Evolutionary conservation across 35 echinoderm and acorn worm genomes (phyloP).

Genomic region (Patiria miniata): DNA sequence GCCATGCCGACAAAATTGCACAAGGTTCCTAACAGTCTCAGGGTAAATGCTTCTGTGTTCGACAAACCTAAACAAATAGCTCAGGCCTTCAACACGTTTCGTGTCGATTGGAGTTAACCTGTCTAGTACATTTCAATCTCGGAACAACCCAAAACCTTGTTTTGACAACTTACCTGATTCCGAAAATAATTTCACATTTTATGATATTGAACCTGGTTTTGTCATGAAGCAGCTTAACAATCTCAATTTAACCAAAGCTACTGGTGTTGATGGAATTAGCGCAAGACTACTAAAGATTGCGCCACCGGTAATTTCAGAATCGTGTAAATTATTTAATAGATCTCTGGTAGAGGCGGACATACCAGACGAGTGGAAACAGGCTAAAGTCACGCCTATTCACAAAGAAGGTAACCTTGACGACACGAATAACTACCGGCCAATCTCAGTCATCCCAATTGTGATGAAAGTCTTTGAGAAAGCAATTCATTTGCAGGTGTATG

Average conservation of each 20-base stretch:
- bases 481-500: constrained; percentile 39
- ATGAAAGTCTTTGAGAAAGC: constrained; percentile 57
- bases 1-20: no score
- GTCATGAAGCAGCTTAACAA: constrained; percentile 8
- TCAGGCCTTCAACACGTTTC: neutral
- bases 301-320: constrained; percentile 13
- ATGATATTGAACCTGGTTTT: neutral
- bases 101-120: neutral
- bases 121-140: neutral
- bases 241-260: constrained; percentile 27
- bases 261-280: constrained; percentile 35
- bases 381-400: constrained; percentile 35
- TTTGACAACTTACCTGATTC: neutral
- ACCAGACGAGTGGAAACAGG: constrained; percentile 45
- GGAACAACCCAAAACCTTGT: neutral
- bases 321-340: constrained; percentile 26
- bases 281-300: constrained; percentile 41
- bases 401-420: constrained; percentile 36
- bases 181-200: neutral
- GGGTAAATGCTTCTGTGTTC: neutral
- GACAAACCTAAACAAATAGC: neutral
- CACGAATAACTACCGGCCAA: constrained; percentile 36
- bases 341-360: neutral
- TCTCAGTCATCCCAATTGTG: constrained; percentile 43
- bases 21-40: no score